Evolutionary conservation across 2,888 invertebrate species (phyloP).

Genomic region (Metellina segmentata): DNA sequence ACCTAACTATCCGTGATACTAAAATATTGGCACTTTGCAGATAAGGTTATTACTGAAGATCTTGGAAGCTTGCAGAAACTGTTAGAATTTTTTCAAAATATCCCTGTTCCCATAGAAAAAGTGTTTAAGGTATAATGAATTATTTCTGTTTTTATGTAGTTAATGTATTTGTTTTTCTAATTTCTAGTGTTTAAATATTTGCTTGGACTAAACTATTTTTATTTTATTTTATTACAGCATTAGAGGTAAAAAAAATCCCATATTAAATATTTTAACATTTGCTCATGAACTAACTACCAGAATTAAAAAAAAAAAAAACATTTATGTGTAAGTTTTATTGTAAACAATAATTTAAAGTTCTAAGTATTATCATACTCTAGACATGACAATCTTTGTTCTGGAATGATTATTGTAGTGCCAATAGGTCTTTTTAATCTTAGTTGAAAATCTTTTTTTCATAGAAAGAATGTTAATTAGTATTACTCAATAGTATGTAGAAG

Average conservation of each 20-base stretch:
- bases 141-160: not conserved
- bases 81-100: constrained; percentile 92
- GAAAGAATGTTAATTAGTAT: no score
- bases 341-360: no score
- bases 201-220: not conserved
- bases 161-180: not conserved
- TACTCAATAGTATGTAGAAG: no score
- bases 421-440: no score
- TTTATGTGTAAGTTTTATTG: no score
- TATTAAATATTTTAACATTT: no score
- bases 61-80: constrained; percentile 81
- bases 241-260: not conserved
- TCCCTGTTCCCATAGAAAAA: constrained; percentile 85
- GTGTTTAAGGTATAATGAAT: constrained; percentile 65
- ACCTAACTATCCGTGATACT: not conserved
- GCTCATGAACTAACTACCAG: no score
- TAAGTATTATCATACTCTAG: no score
- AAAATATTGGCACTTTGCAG: constrained; percentile 14
- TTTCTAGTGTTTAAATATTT: not conserved
- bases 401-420: not conserved
- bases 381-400: not conserved
- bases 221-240: not conserved
- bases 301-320: no score
- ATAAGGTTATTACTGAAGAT: constrained; percentile 56
- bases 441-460: no score